Evolutionary conservation across 2,113 vertebrate genomes (phyloP), one percentile per base, ranked within the genome.

Genomic region (Gobiocypris rarus): DNA sequence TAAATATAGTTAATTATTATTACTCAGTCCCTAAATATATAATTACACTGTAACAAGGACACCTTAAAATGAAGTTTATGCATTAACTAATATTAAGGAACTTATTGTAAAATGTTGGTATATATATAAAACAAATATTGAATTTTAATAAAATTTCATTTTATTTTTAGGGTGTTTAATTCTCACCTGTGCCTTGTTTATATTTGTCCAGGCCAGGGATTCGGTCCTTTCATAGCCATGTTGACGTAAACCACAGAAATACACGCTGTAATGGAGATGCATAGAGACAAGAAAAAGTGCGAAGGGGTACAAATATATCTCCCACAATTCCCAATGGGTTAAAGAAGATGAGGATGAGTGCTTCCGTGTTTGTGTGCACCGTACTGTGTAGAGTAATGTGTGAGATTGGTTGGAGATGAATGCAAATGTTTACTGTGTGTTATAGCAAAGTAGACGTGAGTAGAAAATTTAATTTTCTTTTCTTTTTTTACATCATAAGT

Each of bases 301-400:
- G 5, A 38, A 34, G 71, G 9, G 17, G 67, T 38, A 41, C 28
- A 84, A 38, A 43, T 78, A 41, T 58, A 77, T 77, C 54, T 41
- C 75, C 75, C 38, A 61, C 76, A 63, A 78, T 78, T 61, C 56
- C 56, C 56, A 43, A 13, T 61, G 83, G 34, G 74, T 69, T 17
- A 24, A 54, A 77, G 45, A 77, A 9, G 34, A 52, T 19, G 48
- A 69, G 83, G 22, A 61, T n/a, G 58, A 63, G 73, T n/a, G 28
- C 22, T 22, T 14, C 28, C 41, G 56, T 76, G 75, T 43, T 78
- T 78, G 75, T 78, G 54, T 77, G 75, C 34, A 76, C 15, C 10
- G 19, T 56, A 24, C 31, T 76, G 52, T 58, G 52, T n/a, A 75
- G 48, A 4, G 9, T n/a, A 76, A 76, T 38, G 22, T 1, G 2